Conservation (phyloP, 2,113 vertebrate genomes). For the Prietella phreatophila region DNA sequence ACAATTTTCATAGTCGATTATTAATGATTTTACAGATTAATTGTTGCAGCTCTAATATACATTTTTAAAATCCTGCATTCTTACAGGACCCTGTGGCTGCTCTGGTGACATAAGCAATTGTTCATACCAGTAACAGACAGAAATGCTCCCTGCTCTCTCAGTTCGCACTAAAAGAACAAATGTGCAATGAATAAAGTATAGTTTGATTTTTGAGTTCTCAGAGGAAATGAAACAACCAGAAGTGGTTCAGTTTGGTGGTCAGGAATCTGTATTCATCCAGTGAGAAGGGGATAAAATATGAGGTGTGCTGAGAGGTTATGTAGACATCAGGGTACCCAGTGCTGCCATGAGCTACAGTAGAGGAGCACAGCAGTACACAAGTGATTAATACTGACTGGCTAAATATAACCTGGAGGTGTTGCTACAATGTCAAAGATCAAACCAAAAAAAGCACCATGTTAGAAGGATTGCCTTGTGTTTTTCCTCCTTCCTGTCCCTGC, state of each 20-base stretch:
- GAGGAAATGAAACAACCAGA: not conserved
- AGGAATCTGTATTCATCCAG: not conserved
- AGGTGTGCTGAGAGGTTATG: not conserved
- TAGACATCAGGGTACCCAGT: not conserved
- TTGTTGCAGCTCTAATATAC: no score
- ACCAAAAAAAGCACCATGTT: conserved; percentile 10
- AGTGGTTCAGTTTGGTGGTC: not conserved
- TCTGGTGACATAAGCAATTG: not conserved
- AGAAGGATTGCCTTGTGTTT: not conserved
- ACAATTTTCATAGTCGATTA: no score
- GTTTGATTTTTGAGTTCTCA: not conserved
- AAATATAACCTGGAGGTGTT: conserved; percentile 13
- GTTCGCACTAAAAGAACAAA: not conserved
- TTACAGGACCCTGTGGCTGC: not conserved
- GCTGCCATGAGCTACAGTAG: not conserved
- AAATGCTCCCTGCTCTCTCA: not conserved
- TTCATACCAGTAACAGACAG: not conserved
- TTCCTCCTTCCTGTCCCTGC: conserved; percentile 1
- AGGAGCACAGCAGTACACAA: conserved; percentile 7
- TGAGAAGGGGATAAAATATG: conserved; percentile 3
- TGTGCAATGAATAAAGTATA: not conserved
- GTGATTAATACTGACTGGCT: conserved; percentile 1
- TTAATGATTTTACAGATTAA: no score
- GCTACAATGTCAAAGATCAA: conserved; percentile 18
- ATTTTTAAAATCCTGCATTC: not conserved